These are phyloP conservation scores for Tyto alba DNA, from an alignment of 2,113 vertebrate species.

Conservation along the genomic window DNA sequence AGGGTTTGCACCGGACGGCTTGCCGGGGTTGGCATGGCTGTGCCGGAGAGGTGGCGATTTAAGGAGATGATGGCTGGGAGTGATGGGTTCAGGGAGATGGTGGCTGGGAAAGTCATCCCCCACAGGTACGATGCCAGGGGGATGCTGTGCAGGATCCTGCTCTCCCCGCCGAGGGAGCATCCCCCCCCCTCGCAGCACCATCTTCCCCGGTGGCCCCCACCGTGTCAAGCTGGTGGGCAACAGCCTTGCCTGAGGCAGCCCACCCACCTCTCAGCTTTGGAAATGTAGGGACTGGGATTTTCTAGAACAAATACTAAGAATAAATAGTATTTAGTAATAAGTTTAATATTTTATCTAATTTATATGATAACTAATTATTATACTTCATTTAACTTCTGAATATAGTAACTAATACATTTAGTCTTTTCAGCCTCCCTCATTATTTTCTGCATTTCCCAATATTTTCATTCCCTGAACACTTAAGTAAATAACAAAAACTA, in stretches of 20 bases:
- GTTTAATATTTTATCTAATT: not conserved
- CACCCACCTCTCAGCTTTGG: not conserved
- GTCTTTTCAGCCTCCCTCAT: not conserved
- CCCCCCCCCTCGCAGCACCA: not conserved
- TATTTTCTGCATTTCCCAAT: not conserved
- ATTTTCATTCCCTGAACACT: not conserved
- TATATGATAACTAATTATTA: not conserved
- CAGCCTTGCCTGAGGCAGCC: not conserved
- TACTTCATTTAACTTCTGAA: not conserved
- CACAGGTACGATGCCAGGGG: not conserved
- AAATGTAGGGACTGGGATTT: not conserved
- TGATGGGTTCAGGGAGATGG: not conserved
- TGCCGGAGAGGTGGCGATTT: accelerated
- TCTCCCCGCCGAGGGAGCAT: not conserved
- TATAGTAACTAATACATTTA: not conserved
- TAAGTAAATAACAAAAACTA: not conserved
- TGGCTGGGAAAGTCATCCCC: not conserved
- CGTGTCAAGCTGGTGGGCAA: accelerated
- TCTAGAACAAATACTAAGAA: not conserved
- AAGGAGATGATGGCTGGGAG: not conserved
- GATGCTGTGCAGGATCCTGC: not conserved
- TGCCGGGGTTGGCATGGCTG: accelerated
- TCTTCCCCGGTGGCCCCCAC: not conserved
- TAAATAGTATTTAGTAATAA: not conserved
- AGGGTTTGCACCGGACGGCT: not conserved